Evolutionary conservation across 2,113 vertebrate genomes (phyloP), one percentile per base, ranked within the genome.

Genomic region (Trinectes maculatus): DNA sequence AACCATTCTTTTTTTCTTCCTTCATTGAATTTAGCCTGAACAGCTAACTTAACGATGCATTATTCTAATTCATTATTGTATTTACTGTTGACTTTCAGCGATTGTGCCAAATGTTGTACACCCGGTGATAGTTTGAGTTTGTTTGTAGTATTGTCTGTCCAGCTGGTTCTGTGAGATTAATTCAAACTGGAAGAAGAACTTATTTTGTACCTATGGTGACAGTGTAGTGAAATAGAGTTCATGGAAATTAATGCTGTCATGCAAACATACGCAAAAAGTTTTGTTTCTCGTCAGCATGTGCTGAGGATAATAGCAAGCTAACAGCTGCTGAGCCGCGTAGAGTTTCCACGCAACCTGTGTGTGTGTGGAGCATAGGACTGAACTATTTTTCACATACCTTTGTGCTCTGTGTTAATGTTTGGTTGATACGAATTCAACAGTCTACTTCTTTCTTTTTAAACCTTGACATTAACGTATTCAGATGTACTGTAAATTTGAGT

Each of bases 121-220:
- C 60, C 40, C 40, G 51, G 37, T 49, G 59, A 71, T 31, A 43
- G 59, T 46, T 48, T 29, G 15, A 59, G 19, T 34, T 43, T 13
- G 8, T 51, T 73, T 34, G 65, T 70, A n/a, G 69, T 46, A 48
- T 58, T 78, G 55, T 59, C 79, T 34, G 18, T 19, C 11, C 89
- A 91, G 90, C 90, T 91, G 90, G 89, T 83, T 91, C 87, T 90
- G 88, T 90, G 72, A 85, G 29, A 57, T 67, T 82, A 71, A 86
- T 74, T 73, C 44, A 31, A 76, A 83, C 71, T 79, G 64, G 65
- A 79, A 74, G 58, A 42, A 42, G 29, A 52, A 40, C 43, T 44
- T 40, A n/a, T n/a, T n/a, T n/a, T n/a, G n/a, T n/a, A n/a, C n/a
- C n/a, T n/a, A n/a, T n/a, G n/a, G n/a, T n/a, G n/a, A n/a, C n/a